These are phyloP conservation scores for Uloborus plumipes DNA, from an alignment of 2,888 invertebrate species.

Conservation along the genomic window DNA sequence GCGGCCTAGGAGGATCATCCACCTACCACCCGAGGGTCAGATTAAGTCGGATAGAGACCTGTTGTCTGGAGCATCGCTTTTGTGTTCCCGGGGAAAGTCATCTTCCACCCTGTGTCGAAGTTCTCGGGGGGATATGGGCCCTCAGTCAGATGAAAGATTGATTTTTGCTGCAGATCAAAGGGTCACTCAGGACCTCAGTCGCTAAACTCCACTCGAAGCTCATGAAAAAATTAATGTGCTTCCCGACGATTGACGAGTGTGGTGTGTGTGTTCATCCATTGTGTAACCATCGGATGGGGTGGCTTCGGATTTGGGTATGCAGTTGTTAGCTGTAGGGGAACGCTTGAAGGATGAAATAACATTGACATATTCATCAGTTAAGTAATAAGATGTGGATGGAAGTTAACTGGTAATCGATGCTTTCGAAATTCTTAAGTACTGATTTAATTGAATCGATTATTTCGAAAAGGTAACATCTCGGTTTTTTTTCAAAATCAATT, in stretches of 20 bases:
- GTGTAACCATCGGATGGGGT: slow-evolving; percentile 3
- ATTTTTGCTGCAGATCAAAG: slow-evolving; percentile 51
- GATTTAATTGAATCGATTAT: too few species aligned
- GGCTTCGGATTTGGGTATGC: not conserved
- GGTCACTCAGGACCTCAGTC: slow-evolving; percentile 48
- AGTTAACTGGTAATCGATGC: too few species aligned
- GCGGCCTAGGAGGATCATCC: slow-evolving; percentile 36
- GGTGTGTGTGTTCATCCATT: slow-evolving; percentile 18
- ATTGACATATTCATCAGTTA: too few species aligned
- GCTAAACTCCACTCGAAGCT: slow-evolving; percentile 38
- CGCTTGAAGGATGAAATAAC: too few species aligned
- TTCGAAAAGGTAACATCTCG: too few species aligned
- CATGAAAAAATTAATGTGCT: slow-evolving; percentile 56
- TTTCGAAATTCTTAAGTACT: too few species aligned
- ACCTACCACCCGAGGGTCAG: slow-evolving; percentile 58
- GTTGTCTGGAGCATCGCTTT: slow-evolving; percentile 45
- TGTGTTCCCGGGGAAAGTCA: slow-evolving; percentile 50
- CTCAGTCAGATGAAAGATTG: slow-evolving; percentile 50
- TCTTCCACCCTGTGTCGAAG: slow-evolving; percentile 21
- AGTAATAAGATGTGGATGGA: too few species aligned
- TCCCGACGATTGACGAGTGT: slow-evolving; percentile 41
- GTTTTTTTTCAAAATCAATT: too few species aligned
- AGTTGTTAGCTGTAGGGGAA: too few species aligned
- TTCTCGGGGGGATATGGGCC: slow-evolving; percentile 23
- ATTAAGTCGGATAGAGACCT: slow-evolving; percentile 56